A percentile compares a stretch with the other conserved stretches of the same genome.
Evolutionary conservation across 1,140 invertebrate genomes (phyloP).

Genomic region (Eueides isabella): DNA sequence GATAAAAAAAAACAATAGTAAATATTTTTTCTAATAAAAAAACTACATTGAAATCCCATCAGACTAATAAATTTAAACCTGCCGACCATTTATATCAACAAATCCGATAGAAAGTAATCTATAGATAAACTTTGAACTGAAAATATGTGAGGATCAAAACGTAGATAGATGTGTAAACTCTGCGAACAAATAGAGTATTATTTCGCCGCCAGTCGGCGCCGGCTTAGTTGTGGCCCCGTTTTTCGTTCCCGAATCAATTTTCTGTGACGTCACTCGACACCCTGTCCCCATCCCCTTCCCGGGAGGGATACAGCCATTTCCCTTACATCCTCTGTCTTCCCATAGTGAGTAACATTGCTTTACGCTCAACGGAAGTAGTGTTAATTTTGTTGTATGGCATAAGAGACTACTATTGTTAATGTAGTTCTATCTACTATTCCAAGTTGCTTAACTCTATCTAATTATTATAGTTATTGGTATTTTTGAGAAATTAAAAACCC

Average conservation of each 20-base stretch:
- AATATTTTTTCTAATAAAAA: neutral
- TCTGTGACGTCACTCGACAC: constrained; percentile 37
- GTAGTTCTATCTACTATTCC: neutral
- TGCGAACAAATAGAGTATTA: constrained; percentile 27
- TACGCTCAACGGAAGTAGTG: constrained; percentile 36
- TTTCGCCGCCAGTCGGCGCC: constrained; percentile 42
- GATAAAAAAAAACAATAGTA: neutral
- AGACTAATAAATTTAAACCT: neutral
- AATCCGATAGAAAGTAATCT: constrained; percentile 7
- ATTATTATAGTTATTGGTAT: too few relatives aligned
- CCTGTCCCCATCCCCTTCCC: constrained; percentile 44
- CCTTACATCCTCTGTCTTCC: constrained; percentile 45
- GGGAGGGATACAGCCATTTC: constrained; percentile 61
- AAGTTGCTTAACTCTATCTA: too few relatives aligned
- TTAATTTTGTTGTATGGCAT: constrained; percentile 29
- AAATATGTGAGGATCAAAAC: constrained; percentile 20
- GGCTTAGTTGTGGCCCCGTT: constrained; percentile 62
- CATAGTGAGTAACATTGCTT: constrained; percentile 27
- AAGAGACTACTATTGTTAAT: neutral
- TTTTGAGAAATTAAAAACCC: too few relatives aligned
- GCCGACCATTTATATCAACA: constrained; percentile 7
- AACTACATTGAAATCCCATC: neutral
- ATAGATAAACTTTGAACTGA: constrained; percentile 21
- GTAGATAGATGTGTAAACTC: constrained; percentile 36
- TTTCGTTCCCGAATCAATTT: constrained; percentile 70